Evolutionary conservation across 2,113 vertebrate species (phyloP), one percentile per base, ranked within the genome.

Genomic region (Hyla sarda): DNA sequence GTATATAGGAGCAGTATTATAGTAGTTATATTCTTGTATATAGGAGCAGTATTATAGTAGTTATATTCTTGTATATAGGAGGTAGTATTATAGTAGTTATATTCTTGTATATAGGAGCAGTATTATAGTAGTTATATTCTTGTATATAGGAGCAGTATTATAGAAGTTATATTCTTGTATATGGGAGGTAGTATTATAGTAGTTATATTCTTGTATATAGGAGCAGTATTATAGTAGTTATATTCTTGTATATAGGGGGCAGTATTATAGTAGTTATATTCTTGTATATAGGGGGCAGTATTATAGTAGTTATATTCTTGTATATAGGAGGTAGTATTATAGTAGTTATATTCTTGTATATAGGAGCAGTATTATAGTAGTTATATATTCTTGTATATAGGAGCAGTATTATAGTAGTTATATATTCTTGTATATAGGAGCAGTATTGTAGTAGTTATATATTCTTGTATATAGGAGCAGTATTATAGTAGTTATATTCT

Each of bases 281-380:
- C 62, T 5, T 65, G 25, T 65, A 65, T 3, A 65, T 62, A 60
- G 58, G 62, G n/a, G n/a, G n/a, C n/a, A n/a, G n/a, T n/a, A n/a
- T n/a, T n/a, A n/a, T n/a, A n/a, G 62, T 67, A 67, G 62, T 67
- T 67, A 67, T 67, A 67, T 67, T 67, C 62, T 16, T 67, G 62
- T 67, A 67, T 14, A 67, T 67, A 67, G 62, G 62, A 7, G 62
- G 1, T 14, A 67, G 62, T 30, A 67, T 67, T 67, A 67, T 67
- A 67, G 62, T 67, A 67, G 62, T 67, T 67, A 67, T 67, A 67
- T 67, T 67, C 62, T 30, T 67, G 62, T 67, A 67, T 14, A 67
- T 67, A 67, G 62, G 62, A 2, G 28, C 28, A 67, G 62, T 32
- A 67, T 67, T 67, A 67, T 67, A 32, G 25, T 30, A 67, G 62